Base-by-base conservation (phyloP, 2,888 invertebrate species). In the Hydrotaea cyrtoneurina region DNA sequence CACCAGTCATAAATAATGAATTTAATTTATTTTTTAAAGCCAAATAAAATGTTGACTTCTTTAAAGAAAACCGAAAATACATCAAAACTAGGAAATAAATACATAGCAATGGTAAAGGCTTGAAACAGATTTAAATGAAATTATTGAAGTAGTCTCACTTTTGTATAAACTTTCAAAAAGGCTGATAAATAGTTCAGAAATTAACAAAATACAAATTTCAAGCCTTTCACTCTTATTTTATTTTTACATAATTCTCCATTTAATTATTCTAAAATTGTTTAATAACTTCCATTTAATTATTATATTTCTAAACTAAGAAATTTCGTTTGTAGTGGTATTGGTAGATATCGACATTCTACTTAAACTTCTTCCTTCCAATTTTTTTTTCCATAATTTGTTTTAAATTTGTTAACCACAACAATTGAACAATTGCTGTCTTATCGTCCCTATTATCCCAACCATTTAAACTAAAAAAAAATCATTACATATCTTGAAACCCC, bases 331-430 rank as follows among this genome's bases (percentile, higher is more conserved):
- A n/a, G n/a, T n/a, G n/a, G n/a, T n/a, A n/a, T n/a, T n/a, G n/a
- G n/a, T n/a, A n/a, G n/a, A n/a, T n/a, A n/a, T n/a, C n/a, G n/a
- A n/a, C n/a, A n/a, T n/a, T n/a, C 31, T 31, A 31, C 31, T 31
- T 31, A 31, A 31, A 31, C 31, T 31, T 7, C 31, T 53, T 17
- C n/a, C n/a, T n/a, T n/a, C n/a, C 53, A 53, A 19, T 21, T 55
- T 4, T 2, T 15, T 50, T 55, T 19, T 2, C 7, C 11, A 15
- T 82, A 57, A 82, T 78, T 77, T 73, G 50, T 26, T 69, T 59
- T 74, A 66, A 82, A 82, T 82, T 78, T 82, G 57, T 82, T 73
- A 66, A 26, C 26, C 39, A 50, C 23, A 2, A 31, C 31, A 31
- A 31, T 31, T 2, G 31, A 2, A 31, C 7, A 59, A 69, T 59